These are phyloP conservation scores for Epizoanthus illoricatus DNA, from an alignment of 92 coral and sea anemone genomes.

Conservation along the genomic window DNA sequence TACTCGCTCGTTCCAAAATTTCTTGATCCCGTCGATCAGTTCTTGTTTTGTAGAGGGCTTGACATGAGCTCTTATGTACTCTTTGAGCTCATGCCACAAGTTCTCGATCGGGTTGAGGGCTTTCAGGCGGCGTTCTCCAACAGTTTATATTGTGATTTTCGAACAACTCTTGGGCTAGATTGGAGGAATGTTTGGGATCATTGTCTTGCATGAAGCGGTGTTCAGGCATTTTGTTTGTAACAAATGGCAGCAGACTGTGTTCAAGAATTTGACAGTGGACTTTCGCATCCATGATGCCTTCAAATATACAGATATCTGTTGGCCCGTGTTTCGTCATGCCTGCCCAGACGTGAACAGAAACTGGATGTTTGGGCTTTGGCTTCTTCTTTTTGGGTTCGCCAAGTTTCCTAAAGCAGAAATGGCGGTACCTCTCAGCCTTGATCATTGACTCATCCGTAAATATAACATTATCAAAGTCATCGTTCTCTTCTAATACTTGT, in stretches of 20 bases:
- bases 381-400: slow-evolving; percentile 37
- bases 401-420: slow-evolving; percentile 35
- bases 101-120: slow-evolving; percentile 57
- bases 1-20: slow-evolving; percentile 44
- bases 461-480: slow-evolving; percentile 35
- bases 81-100: slow-evolving; percentile 55
- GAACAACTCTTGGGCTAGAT: slow-evolving; percentile 39
- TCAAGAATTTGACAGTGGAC: slow-evolving; percentile 36
- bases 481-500: slow-evolving; percentile 23
- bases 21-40: slow-evolving; percentile 49
- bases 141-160: slow-evolving; percentile 44
- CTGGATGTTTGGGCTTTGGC: slow-evolving; percentile 50
- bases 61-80: slow-evolving; percentile 26
- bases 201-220: slow-evolving; percentile 49
- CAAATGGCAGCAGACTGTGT: slow-evolving; percentile 37
- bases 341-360: slow-evolving; percentile 51
- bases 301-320: slow-evolving; percentile 44
- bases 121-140: slow-evolving; percentile 60
- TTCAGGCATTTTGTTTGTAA: slow-evolving; percentile 25
- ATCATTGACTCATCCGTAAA: slow-evolving; percentile 38
- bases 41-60: slow-evolving; percentile 52
- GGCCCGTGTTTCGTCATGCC: slow-evolving; percentile 51
- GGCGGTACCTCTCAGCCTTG: slow-evolving; percentile 31
- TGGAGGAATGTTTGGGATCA: slow-evolving; percentile 44
- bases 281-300: slow-evolving; percentile 49